Conservation (phyloP, 2,797 vertebrate genomes). For the Microcaecilia unicolor region DNA sequence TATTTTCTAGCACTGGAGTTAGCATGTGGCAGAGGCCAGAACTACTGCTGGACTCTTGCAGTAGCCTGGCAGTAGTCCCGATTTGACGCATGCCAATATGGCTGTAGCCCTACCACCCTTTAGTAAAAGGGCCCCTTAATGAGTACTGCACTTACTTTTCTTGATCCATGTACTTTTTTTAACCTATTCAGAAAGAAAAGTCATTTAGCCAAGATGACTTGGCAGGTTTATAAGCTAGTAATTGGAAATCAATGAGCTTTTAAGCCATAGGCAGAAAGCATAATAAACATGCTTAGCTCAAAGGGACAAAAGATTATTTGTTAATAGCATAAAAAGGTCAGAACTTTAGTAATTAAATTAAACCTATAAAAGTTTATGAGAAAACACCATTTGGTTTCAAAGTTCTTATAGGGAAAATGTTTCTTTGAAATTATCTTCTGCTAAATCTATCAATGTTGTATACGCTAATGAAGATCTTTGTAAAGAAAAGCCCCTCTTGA, state of each 20-base stretch:
- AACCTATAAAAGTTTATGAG: conserved; percentile 26
- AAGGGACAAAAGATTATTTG: conserved; percentile 32
- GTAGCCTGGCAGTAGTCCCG: too few relatives aligned
- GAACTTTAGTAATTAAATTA: conserved; percentile 40
- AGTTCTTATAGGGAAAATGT: conserved; percentile 2
- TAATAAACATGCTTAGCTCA: conserved; percentile 34
- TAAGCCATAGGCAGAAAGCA: conserved; percentile 23
- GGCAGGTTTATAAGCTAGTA: conserved; percentile 34
- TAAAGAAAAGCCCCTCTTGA: too few relatives aligned
- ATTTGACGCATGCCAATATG: too few relatives aligned
- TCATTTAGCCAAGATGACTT: conserved; percentile 20
- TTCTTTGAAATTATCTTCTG: background rate
- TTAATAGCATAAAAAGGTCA: conserved; percentile 38
- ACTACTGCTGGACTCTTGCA: too few relatives aligned
- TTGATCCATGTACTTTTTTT: too few relatives aligned
- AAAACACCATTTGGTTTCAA: conserved; percentile 1
- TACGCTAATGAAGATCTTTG: too few relatives aligned
- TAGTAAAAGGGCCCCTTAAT: too few relatives aligned
- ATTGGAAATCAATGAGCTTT: conserved; percentile 43
- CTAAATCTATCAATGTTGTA: background rate
- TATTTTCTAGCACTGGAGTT: too few relatives aligned
- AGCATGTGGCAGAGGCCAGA: too few relatives aligned
- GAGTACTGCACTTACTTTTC: too few relatives aligned
- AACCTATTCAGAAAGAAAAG: conserved; percentile 11
- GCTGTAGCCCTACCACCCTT: too few relatives aligned